Evolutionary conservation across 2,888 invertebrate genomes (phyloP).

Genomic region (Mythimna albipuncta): DNA sequence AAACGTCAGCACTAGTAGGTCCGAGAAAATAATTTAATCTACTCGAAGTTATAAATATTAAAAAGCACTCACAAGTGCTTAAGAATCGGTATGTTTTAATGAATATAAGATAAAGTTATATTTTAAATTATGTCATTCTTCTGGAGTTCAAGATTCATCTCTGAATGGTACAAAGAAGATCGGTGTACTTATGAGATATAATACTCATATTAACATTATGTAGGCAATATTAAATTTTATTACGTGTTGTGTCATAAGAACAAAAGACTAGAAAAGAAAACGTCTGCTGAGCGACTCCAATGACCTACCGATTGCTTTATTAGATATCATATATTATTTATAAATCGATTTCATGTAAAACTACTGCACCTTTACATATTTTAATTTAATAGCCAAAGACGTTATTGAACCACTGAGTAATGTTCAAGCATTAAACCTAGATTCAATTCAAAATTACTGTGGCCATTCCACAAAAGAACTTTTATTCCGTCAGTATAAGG

Average conservation of each 20-base stretch:
- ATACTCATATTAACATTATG: too few species aligned
- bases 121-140: constrained; percentile 15
- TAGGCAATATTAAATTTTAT: too few species aligned
- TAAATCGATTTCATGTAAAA: background rate
- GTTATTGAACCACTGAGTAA: constrained; percentile 13
- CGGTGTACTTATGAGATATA: too few species aligned
- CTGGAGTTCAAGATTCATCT: constrained; percentile 5
- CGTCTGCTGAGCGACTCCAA: too few species aligned
- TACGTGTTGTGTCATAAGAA: too few species aligned
- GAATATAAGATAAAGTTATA: constrained; percentile 8
- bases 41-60: constrained; percentile 77
- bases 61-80: constrained; percentile 74
- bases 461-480: background rate
- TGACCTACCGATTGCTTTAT: background rate
- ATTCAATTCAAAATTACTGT: background rate
- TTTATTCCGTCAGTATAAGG: rapidly evolving
- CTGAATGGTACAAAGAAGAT: background rate
- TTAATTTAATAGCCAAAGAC: background rate
- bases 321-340: background rate
- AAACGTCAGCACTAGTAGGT: constrained; percentile 71
- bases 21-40: constrained; percentile 79
- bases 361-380: constrained; percentile 7
- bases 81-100: constrained; percentile 32
- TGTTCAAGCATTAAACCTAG: constrained; percentile 1
- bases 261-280: too few species aligned